A percentile compares a stretch with the other conserved stretches of the same genome.
These are phyloP conservation scores for Slavum lentiscoides DNA, from an alignment of 2,888 invertebrate genomes.

Conservation along the genomic window DNA sequence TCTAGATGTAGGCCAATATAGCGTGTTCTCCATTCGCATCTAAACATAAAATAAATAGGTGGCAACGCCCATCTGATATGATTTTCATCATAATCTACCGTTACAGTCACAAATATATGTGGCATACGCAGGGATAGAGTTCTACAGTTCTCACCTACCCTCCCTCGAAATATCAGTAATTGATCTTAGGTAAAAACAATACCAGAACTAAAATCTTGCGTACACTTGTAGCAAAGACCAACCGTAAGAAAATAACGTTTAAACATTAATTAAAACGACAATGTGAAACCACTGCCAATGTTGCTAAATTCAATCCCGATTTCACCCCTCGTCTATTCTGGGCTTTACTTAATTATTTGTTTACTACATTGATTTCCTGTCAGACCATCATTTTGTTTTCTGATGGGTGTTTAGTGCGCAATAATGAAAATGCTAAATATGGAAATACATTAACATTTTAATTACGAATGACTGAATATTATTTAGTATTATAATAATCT, in stretches of 20 bases:
- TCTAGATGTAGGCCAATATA: no score
- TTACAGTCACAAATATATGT: no score
- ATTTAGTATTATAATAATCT: neutral
- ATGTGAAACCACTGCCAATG: neutral
- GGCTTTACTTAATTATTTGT: neutral
- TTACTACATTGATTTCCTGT: slow-evolving; percentile 42
- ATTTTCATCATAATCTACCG: neutral
- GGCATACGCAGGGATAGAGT: no score
- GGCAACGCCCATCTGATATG: neutral
- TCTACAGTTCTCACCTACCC: no score
- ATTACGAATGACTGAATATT: neutral
- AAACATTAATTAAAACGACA: slow-evolving; percentile 41
- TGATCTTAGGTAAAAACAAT: no score
- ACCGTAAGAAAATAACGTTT: slow-evolving; percentile 27
- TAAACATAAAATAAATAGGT: neutral
- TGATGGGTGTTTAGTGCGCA: neutral
- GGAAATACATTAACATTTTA: slow-evolving; percentile 18
- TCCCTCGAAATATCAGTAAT: no score
- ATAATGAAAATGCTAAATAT: slow-evolving; percentile 15
- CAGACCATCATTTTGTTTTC: slow-evolving; percentile 31
- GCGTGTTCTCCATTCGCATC: neutral
- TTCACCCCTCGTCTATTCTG: neutral
- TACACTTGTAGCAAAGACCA: neutral
- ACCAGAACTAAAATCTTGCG: no score
- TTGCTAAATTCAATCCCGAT: slow-evolving; percentile 11